These are phyloP conservation scores for Acrobasis repandana DNA, from an alignment of 2,888 invertebrate genomes.

Conservation along the genomic window DNA sequence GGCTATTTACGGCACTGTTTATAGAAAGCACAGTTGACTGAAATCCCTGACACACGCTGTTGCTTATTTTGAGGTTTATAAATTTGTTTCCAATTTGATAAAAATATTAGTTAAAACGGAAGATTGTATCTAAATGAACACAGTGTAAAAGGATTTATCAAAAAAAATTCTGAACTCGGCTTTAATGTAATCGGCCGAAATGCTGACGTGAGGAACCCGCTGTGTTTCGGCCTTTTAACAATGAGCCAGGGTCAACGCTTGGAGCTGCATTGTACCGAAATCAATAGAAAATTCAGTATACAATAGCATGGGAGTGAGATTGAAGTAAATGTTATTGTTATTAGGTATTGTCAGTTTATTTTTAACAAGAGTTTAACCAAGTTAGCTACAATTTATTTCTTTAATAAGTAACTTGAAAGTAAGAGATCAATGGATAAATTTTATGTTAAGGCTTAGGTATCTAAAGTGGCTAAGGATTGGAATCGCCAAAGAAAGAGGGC, in stretches of 20 bases:
- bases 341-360: neutral
- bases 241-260: conserved; percentile 20
- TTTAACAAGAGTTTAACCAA: neutral
- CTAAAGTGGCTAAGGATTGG: no score
- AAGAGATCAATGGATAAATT: no score
- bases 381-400: no score
- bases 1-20: no score
- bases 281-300: conserved; percentile 13
- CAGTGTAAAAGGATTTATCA: conserved; percentile 20
- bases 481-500: no score
- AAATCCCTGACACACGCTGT: no score
- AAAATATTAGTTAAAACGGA: neutral
- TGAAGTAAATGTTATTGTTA: neutral
- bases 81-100: no score
- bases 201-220: conserved; percentile 17
- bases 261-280: conserved; percentile 19
- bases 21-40: no score
- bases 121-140: neutral
- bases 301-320: conserved; percentile 11
- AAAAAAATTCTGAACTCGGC: conserved; percentile 18
- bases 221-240: conserved; percentile 22
- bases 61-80: no score
- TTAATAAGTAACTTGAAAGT: no score
- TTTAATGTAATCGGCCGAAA: neutral
- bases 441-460: no score